A percentile compares a stretch with the other conserved stretches of the same genome.
Evolutionary conservation across 1,140 invertebrate genomes (phyloP).

Genomic region (Plectus sambesii): DNA sequence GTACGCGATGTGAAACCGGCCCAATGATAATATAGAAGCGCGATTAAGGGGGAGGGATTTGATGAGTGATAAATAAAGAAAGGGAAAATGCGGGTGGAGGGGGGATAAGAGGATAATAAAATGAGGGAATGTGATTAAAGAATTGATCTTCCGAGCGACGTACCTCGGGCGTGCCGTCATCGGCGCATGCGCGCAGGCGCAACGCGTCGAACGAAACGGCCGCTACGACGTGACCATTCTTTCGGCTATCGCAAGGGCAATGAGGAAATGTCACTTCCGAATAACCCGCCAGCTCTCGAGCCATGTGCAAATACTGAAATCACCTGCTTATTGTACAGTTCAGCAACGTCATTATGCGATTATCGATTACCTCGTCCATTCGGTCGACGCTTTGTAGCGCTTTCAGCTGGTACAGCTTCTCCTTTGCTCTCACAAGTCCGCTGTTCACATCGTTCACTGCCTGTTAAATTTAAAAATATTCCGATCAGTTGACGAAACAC

Average conservation of each 20-base stretch:
- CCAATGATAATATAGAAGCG: neutral
- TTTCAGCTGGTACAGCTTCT: conserved; percentile 42
- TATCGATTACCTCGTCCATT: conserved; percentile 16
- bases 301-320: conserved; percentile 16
- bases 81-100: too few species aligned
- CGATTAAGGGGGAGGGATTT: too few species aligned
- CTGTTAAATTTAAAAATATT: conserved; percentile 25
- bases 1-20: too few species aligned
- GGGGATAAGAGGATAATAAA: too few species aligned
- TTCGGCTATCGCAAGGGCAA: conserved; percentile 10
- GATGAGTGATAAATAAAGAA: too few species aligned
- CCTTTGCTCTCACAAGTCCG: conserved; percentile 25
- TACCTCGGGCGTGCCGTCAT: conserved; percentile 14
- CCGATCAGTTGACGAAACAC: too few species aligned
- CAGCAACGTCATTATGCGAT: neutral
- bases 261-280: conserved; percentile 5
- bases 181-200: neutral
- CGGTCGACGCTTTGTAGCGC: conserved; percentile 39
- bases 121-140: too few species aligned
- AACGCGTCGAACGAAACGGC: conserved; percentile 1
- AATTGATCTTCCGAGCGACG: too few species aligned
- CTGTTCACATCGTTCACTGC: conserved; percentile 37
- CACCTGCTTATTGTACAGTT: neutral
- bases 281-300: conserved; percentile 8
- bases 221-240: conserved; percentile 7